These are phyloP conservation scores for Menidia menidia DNA, from an alignment of 2,797 vertebrate genomes.

Conservation along the genomic window DNA sequence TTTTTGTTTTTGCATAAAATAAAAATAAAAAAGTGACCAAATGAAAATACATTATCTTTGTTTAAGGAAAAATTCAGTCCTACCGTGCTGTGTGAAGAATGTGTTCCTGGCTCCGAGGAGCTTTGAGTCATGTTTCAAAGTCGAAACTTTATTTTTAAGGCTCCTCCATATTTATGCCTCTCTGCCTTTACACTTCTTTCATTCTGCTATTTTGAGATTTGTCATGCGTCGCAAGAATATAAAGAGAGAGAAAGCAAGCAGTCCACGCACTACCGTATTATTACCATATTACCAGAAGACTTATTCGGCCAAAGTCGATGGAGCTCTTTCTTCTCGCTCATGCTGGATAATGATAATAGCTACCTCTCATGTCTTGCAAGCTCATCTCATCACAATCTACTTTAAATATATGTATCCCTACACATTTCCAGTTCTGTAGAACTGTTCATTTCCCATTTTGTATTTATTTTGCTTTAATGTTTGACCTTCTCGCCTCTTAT, in stretches of 20 bases:
- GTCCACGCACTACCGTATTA: too few relatives aligned
- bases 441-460: slow-evolving; percentile 3
- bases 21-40: neutral
- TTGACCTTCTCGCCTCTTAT: neutral
- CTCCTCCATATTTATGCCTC: too few relatives aligned
- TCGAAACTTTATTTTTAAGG: too few relatives aligned
- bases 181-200: too few relatives aligned
- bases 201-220: too few relatives aligned
- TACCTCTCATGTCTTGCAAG: slow-evolving; percentile 55
- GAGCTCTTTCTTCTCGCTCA: slow-evolving; percentile 57
- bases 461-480: neutral
- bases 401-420: slow-evolving; percentile 3
- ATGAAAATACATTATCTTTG: slow-evolving; percentile 6
- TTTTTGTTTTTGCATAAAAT: too few relatives aligned
- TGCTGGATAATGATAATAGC: slow-evolving; percentile 54
- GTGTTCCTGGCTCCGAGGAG: neutral
- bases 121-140: too few relatives aligned
- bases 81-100: slow-evolving; percentile 13
- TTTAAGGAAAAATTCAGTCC: slow-evolving; percentile 19
- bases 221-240: too few relatives aligned
- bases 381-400: slow-evolving; percentile 36
- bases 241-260: too few relatives aligned
- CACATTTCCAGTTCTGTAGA: slow-evolving; percentile 22
- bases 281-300: too few relatives aligned
- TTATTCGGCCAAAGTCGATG: slow-evolving; percentile 30